phyloP scores from a whole-genome alignment of 2,888 invertebrate species.

The Palloptera scutellata region DNA sequence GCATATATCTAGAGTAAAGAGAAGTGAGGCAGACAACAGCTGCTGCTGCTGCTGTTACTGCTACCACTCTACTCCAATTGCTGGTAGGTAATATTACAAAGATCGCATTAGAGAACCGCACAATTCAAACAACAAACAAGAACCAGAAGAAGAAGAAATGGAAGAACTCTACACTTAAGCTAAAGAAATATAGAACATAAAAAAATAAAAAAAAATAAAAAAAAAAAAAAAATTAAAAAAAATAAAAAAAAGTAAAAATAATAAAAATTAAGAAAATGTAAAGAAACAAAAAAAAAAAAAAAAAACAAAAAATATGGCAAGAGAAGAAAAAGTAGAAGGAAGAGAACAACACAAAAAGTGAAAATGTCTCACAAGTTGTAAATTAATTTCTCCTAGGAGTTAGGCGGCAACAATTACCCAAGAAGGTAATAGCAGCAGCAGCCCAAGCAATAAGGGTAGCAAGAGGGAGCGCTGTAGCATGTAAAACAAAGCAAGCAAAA shows the following conservation, averaged over 20 bases:
- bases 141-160: neutral
- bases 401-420: slow-evolving; percentile 23
- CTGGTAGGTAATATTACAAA: neutral
- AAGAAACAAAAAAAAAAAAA: slow-evolving; percentile 20
- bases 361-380: slow-evolving; percentile 60
- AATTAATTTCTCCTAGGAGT: slow-evolving; percentile 61
- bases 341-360: slow-evolving; percentile 38
- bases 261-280: slow-evolving; percentile 29
- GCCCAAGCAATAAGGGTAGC: neutral
- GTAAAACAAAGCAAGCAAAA: no score
- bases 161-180: neutral
- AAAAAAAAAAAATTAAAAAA: neutral
- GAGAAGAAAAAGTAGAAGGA: slow-evolving; percentile 7
- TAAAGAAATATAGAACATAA: neutral
- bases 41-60: slow-evolving; percentile 12
- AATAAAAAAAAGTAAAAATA: slow-evolving; percentile 5
- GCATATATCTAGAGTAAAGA: neutral
- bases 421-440: slow-evolving; percentile 23
- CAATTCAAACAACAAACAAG: neutral
- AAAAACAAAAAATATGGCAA: slow-evolving; percentile 17
- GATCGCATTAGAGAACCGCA: neutral
- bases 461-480: no score
- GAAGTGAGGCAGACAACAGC: slow-evolving; percentile 14
- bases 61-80: neutral
- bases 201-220: neutral